These are phyloP conservation scores for Sesia apiformis DNA, from an alignment of 2,888 invertebrate species.

Conservation along the genomic window DNA sequence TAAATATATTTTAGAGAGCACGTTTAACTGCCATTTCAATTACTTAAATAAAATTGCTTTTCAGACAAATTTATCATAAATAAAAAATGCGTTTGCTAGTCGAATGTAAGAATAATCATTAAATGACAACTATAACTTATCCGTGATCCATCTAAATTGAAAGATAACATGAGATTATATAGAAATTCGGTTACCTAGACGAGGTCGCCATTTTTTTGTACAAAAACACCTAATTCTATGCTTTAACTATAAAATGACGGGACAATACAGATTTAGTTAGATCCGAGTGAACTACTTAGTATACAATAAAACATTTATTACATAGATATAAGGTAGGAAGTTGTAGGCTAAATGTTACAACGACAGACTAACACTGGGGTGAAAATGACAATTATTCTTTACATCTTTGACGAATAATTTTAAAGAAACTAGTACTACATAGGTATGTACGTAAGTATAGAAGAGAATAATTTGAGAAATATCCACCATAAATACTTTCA, in stretches of 20 bases:
- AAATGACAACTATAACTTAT: not conserved
- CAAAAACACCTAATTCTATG: conserved; percentile 53
- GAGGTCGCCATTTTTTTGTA: conserved; percentile 67
- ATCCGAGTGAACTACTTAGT: conserved; percentile 63
- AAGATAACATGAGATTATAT: conserved; percentile 20
- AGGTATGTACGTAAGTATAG: not conserved
- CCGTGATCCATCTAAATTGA: too few relatives aligned
- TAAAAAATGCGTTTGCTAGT: not conserved
- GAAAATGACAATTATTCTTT: too few relatives aligned
- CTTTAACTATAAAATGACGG: conserved; percentile 50
- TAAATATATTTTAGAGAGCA: too few relatives aligned
- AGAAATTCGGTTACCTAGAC: conserved; percentile 73
- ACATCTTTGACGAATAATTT: too few relatives aligned
- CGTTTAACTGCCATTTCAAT: too few relatives aligned
- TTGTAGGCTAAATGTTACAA: conserved; percentile 49
- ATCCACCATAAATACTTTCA: too few relatives aligned
- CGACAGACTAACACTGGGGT: not conserved
- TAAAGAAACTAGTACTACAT: not conserved
- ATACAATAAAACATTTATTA: conserved; percentile 70
- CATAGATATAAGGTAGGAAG: conserved; percentile 53
- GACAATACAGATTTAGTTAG: conserved; percentile 66
- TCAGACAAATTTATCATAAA: conserved; percentile 26
- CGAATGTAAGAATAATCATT: not conserved
- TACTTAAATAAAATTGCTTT: conserved; percentile 16
- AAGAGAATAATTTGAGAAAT: not conserved